phyloP scores from a whole-genome alignment of 2,797 vertebrate genomes.

The Myiotriccus ornatus region DNA sequence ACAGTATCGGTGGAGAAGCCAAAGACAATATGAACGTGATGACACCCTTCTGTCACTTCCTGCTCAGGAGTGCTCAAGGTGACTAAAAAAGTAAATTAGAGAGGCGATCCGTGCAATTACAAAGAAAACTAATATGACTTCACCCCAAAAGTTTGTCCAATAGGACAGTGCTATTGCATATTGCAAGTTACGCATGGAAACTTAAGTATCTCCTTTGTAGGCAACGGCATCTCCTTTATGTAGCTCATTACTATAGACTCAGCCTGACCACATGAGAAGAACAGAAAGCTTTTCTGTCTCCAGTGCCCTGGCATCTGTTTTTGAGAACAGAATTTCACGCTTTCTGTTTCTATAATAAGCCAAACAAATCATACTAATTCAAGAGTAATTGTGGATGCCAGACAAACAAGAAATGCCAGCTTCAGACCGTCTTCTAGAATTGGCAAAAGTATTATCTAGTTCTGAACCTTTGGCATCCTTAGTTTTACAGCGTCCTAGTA shows the following conservation, averaged over 20 bases:
- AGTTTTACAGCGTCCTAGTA: background rate
- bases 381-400: background rate
- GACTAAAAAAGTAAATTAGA: background rate
- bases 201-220: background rate
- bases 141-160: background rate
- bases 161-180: background rate
- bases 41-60: background rate
- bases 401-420: slow-evolving; percentile 21
- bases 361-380: slow-evolving; percentile 30
- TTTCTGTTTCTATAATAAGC: slow-evolving; percentile 20
- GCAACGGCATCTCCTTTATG: background rate
- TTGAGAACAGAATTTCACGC: background rate
- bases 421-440: background rate
- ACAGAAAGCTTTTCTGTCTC: slow-evolving; percentile 3
- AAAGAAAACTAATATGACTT: background rate
- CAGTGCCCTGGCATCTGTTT: background rate
- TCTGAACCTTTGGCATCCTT: background rate
- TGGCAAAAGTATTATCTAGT: background rate
- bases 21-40: background rate
- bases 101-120: background rate
- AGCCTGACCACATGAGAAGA: slow-evolving; percentile 11
- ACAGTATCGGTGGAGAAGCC: background rate
- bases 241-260: background rate
- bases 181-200: background rate
- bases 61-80: background rate